These are phyloP conservation scores for Otis tarda DNA, from an alignment of 2,113 vertebrate species.

Conservation along the genomic window DNA sequence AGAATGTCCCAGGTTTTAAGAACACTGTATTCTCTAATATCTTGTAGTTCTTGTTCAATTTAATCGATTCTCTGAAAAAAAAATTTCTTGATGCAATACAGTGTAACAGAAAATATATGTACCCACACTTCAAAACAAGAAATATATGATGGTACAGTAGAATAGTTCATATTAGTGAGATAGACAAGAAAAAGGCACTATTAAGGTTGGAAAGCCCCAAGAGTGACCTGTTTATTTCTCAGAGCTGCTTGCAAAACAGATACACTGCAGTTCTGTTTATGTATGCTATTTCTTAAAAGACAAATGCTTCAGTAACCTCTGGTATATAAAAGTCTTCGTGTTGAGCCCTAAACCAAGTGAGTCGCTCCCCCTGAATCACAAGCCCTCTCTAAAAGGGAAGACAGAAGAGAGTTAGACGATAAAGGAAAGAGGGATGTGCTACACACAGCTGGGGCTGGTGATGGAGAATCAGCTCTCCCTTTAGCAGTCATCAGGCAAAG, in stretches of 20 bases:
- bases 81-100: background rate
- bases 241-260: background rate
- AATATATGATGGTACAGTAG: background rate
- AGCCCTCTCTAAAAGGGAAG: background rate
- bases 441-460: background rate
- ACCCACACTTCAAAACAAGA: background rate
- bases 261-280: background rate
- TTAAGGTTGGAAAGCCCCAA: background rate
- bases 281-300: background rate
- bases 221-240: constrained; percentile 4
- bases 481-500: background rate
- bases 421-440: background rate
- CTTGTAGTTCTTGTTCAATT: background rate
- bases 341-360: background rate
- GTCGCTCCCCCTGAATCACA: background rate
- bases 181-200: background rate
- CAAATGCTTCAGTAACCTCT: background rate
- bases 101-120: background rate
- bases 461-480: background rate
- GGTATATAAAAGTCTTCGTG: background rate
- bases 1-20: background rate
- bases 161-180: background rate
- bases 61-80: background rate
- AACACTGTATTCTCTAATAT: background rate
- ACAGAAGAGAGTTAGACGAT: background rate